A percentile compares a stretch with the other conserved stretches of the same genome.
Conservation (phyloP, 2,797 vertebrate genomes). For the Eulemur rubriventer region DNA sequence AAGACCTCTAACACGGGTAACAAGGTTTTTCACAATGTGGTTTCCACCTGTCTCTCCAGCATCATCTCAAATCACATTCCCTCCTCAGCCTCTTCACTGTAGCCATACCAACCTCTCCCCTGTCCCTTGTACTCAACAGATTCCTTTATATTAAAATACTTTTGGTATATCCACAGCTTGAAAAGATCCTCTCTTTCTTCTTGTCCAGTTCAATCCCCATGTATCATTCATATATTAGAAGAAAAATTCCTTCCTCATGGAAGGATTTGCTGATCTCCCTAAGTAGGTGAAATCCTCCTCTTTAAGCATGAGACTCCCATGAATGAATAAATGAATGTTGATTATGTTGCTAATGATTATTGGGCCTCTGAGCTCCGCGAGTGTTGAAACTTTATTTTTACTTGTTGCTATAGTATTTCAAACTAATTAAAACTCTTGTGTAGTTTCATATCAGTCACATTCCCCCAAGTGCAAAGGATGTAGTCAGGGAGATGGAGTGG, state of each 20-base stretch:
- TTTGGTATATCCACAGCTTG: background rate
- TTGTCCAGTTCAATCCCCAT: background rate
- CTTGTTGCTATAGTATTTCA: constrained; percentile 32
- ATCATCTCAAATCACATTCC: background rate
- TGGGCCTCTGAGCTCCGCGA: background rate
- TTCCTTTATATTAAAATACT: background rate
- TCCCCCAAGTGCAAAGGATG: background rate
- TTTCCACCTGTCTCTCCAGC: background rate
- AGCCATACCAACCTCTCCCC: background rate
- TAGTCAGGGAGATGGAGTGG: background rate
- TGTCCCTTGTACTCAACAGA: background rate
- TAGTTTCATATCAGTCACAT: background rate
- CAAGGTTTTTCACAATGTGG: background rate
- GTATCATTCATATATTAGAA: background rate
- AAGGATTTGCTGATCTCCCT: background rate
- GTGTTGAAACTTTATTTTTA: constrained; percentile 27
- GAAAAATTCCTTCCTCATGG: background rate
- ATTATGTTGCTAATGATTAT: background rate
- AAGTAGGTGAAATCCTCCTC: background rate
- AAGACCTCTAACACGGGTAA: background rate
- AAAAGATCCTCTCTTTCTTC: background rate
- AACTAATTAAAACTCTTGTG: constrained; percentile 57
- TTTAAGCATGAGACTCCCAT: background rate
- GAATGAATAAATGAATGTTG: background rate
- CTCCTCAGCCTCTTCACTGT: background rate